Base-by-base conservation (phyloP, 1,140 invertebrate species). In the Megathymus violae region DNA sequence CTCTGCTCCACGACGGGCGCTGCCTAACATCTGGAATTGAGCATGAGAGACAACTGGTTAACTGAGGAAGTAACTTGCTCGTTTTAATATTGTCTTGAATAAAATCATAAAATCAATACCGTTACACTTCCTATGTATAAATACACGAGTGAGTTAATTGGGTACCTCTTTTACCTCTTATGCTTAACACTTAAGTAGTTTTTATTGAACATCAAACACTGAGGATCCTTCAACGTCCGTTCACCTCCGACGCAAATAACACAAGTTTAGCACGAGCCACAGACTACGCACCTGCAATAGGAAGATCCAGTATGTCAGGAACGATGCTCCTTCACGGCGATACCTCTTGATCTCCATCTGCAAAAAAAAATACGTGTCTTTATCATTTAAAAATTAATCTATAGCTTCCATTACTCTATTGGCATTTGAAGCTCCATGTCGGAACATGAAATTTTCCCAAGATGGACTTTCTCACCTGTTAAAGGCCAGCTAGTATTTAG, bases 301-400 rank as follows among this genome's bases (percentile, higher is more conserved):
- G 43, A 87, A 87, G 75, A 88, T 87, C 86, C 86, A 89, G 43
- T 75, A 84, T 43, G 84, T 87, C 5, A 87, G 66, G 44, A 82
- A 85, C 15, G 84, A 87, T 1, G 78, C 76, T 41, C 79, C 64
- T 10, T 75, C 69, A 4, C 78, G 67, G 15, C 64, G 71, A 16
- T 72, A 66, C 51, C 75, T 78, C 38, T 75, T 81, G 14, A 85
- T 66, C 47, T 84, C 84, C 84, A 89, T 85, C 86, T 89, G 72
- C 7, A 79, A 86, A 62, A 46, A 60, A 65, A 47, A 46, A 50
- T 63, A 56, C 38, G 11, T 22, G 19, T 3, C 19, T 22, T 22
- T 22, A 22, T 22, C 19, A 22, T 22, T 22, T 3, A 2, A 22
- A 22, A 22, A 3, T 22, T 5, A 22, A 22, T 5, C 5, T 22